Evolutionary conservation across 2,888 invertebrate genomes (phyloP).

Genomic region (Dastarcus helophoroides): DNA sequence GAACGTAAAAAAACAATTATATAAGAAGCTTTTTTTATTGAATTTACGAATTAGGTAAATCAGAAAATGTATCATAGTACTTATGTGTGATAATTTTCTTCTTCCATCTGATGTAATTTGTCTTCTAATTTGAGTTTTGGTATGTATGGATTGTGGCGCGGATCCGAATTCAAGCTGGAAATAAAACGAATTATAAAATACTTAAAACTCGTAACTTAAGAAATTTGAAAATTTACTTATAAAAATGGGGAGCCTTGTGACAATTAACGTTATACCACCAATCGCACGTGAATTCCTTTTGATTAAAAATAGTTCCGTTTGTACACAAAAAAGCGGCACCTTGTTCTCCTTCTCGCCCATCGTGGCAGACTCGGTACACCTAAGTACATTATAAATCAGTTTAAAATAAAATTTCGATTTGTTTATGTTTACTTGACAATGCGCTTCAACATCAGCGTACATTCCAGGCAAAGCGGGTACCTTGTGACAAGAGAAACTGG

Average conservation of each 20-base stretch:
- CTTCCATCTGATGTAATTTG: too few species aligned
- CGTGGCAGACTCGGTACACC: conserved; percentile 82
- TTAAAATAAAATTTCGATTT: too few species aligned
- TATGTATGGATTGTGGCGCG: conserved; percentile 67
- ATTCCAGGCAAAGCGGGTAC: conserved; percentile 76
- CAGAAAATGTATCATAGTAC: too few species aligned
- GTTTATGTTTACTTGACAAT: conserved; percentile 66
- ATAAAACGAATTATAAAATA: background rate
- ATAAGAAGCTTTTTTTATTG: too few species aligned
- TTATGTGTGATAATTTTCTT: too few species aligned
- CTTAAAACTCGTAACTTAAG: background rate
- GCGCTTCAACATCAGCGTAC: conserved; percentile 84
- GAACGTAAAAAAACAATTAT: too few species aligned
- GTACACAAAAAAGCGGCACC: conserved; percentile 76
- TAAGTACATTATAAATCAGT: conserved; percentile 30
- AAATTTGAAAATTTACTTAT: conserved; percentile 47
- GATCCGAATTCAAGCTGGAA: conserved; percentile 65
- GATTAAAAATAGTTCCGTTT: conserved; percentile 79
- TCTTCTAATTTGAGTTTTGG: conserved; percentile 59
- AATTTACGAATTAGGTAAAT: too few species aligned
- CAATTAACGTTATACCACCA: conserved; percentile 91
- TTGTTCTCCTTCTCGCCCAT: conserved; percentile 73
- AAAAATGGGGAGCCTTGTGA: conserved; percentile 57
- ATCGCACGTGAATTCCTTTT: conserved; percentile 75
- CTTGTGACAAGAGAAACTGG: conserved; percentile 65